These are phyloP conservation scores for Poeciliopsis turrubarensis DNA, from an alignment of 2,113 vertebrate species.

Conservation along the genomic window DNA sequence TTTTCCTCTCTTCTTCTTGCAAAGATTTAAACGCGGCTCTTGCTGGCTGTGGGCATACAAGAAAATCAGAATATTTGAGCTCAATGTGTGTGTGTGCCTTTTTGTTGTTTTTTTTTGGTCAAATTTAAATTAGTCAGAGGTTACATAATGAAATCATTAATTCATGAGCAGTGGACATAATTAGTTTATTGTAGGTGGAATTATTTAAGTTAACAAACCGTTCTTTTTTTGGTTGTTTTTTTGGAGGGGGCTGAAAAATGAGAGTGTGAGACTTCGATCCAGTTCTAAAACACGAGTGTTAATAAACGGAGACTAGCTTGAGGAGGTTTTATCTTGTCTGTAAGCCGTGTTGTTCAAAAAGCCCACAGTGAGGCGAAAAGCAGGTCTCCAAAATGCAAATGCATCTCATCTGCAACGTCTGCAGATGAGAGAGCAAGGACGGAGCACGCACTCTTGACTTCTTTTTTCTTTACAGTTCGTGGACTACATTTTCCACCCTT, in stretches of 20 bases:
- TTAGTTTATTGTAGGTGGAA: background rate
- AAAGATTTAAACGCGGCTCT: too few species aligned
- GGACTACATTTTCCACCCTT: too few species aligned
- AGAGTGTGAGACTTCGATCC: background rate
- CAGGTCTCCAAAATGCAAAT: background rate
- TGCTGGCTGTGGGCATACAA: too few species aligned
- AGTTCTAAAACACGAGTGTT: background rate
- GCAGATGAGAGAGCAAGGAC: background rate
- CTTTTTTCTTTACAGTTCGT: background rate
- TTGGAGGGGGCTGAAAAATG: background rate
- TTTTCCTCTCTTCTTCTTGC: too few species aligned
- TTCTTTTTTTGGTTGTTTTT: too few species aligned
- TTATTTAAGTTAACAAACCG: background rate
- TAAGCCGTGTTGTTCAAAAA: background rate
- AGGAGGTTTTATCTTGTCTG: background rate
- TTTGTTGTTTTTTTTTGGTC: background rate
- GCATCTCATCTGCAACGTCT: too few species aligned
- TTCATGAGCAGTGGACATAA: background rate
- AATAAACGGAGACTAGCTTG: background rate
- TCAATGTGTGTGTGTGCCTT: too few species aligned
- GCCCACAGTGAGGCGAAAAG: background rate
- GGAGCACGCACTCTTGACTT: background rate
- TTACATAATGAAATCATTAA: background rate
- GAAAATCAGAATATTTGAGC: too few species aligned
- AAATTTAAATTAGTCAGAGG: background rate